A percentile compares a stretch with the other conserved stretches of the same genome.
Conservation (phyloP, 2,888 invertebrate genomes). For the Thalpophila matura region DNA sequence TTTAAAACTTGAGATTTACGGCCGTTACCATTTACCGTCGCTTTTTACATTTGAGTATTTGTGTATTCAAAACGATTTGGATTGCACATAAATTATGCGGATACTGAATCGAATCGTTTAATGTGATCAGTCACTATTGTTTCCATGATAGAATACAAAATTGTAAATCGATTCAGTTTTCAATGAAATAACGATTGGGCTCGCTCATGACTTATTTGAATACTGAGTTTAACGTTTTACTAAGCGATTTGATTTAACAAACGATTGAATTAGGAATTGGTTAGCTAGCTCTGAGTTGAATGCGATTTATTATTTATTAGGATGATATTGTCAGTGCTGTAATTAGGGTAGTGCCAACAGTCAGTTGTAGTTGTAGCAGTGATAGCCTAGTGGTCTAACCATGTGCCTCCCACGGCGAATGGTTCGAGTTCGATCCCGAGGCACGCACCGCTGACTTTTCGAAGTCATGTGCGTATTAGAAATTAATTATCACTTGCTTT, state of each 20-base stretch:
- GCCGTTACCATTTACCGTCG: background rate
- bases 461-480: no score
- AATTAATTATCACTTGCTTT: no score
- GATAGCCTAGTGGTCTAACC: no score
- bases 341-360: no score
- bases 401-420: no score
- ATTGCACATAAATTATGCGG: constrained; percentile 16
- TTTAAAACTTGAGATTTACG: no score
- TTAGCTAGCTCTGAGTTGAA: constrained; percentile 11
- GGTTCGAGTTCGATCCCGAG: no score
- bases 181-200: constrained; percentile 32
- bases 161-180: constrained; percentile 38
- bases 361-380: no score
- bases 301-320: background rate
- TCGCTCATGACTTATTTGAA: constrained; percentile 27
- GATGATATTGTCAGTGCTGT: background rate
- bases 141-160: constrained; percentile 17
- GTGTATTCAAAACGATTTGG: background rate
- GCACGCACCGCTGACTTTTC: no score
- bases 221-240: constrained; percentile 28
- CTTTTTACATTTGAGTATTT: background rate
- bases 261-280: constrained; percentile 24
- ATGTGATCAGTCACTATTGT: constrained; percentile 35
- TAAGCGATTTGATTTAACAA: constrained; percentile 34
- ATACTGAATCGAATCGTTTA: constrained; percentile 14